These are phyloP conservation scores for Dromaius novaehollandiae DNA, from an alignment of 2,113 vertebrate species.

Conservation along the genomic window DNA sequence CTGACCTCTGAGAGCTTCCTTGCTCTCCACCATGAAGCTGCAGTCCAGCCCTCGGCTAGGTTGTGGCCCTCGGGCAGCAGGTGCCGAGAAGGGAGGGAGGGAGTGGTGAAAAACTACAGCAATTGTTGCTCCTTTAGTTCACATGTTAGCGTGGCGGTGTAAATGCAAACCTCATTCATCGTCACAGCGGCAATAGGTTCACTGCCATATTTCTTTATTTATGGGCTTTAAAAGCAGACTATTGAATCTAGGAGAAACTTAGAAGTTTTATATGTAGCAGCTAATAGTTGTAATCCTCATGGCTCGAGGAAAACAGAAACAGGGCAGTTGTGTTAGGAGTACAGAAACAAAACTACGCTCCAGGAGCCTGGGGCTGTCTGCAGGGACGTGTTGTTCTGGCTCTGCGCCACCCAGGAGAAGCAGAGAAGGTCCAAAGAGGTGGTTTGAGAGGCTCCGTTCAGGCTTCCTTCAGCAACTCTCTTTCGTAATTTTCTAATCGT, in stretches of 20 bases:
- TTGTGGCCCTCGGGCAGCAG: background rate
- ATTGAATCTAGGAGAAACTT: background rate
- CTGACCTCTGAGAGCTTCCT: background rate
- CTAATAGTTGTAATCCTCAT: background rate
- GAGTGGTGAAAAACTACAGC: background rate
- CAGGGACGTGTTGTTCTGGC: background rate
- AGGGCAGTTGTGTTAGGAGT: background rate
- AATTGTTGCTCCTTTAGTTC: background rate
- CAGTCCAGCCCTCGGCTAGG: background rate
- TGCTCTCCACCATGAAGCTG: background rate
- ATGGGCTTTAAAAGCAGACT: background rate
- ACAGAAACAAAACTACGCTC: background rate
- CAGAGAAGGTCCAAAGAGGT: background rate
- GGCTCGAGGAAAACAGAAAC: background rate
- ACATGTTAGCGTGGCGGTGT: background rate
- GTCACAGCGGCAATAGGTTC: rapidly evolving
- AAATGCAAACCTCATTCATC: background rate
- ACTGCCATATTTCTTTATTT: background rate
- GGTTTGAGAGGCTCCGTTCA: background rate
- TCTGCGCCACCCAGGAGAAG: background rate
- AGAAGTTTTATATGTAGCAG: background rate
- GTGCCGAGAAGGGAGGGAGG: background rate
- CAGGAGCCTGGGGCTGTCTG: background rate
- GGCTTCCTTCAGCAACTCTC: background rate
- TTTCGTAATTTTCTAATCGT: background rate